These are phyloP conservation scores for Camarhynchus parvulus DNA, from an alignment of 2,113 vertebrate species.

Conservation along the genomic window DNA sequence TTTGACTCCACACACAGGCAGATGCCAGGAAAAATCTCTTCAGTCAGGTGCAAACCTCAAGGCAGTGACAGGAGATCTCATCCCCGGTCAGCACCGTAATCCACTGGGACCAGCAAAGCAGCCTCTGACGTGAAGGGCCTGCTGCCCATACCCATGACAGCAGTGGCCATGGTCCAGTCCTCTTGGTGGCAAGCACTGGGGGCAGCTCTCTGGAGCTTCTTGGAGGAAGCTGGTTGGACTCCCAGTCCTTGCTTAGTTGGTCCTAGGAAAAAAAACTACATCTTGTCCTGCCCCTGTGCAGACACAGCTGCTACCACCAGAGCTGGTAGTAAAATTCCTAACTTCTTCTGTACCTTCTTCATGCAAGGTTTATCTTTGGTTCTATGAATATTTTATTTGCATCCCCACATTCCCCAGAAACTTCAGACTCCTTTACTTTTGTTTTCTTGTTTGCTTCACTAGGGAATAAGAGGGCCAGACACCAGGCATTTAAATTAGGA, in stretches of 20 bases:
- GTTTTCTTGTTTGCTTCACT: not conserved
- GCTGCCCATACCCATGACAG: not conserved
- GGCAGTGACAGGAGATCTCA: not conserved
- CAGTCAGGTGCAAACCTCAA: not conserved
- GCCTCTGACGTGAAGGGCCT: accelerated
- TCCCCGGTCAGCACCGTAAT: accelerated
- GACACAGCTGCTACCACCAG: not conserved
- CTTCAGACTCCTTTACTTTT: not conserved
- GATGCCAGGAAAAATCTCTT: not conserved
- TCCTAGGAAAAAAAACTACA: not conserved
- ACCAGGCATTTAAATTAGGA: not conserved
- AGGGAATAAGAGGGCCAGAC: not conserved
- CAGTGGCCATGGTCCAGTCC: not conserved
- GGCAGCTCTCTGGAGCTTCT: not conserved
- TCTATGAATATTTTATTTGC: not conserved
- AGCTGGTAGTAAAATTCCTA: not conserved
- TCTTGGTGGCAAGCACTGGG: not conserved
- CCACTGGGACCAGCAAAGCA: not conserved
- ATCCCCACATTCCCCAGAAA: not conserved
- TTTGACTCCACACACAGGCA: not conserved
- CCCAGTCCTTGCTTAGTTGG: not conserved
- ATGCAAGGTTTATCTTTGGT: not conserved
- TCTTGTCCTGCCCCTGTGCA: not conserved
- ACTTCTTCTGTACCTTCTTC: not conserved
- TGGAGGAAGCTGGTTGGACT: not conserved